These are phyloP conservation scores for Pocillopora damicornis DNA, from an alignment of 64 coral and sea anemone genomes.

Conservation along the genomic window DNA sequence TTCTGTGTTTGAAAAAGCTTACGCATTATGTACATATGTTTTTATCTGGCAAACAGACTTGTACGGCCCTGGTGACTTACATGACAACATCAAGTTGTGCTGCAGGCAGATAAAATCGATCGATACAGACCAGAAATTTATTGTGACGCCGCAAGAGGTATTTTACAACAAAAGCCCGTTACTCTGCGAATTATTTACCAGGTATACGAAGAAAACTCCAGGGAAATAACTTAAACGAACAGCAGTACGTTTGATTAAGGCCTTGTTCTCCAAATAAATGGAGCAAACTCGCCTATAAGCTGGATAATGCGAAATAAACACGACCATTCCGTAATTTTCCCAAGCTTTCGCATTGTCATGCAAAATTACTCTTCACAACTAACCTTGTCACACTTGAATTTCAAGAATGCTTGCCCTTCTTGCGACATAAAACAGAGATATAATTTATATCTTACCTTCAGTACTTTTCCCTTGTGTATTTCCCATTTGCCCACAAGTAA, in stretches of 20 bases:
- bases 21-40: constrained; percentile 28
- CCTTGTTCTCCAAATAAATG: not conserved
- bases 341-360: constrained; percentile 24
- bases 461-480: constrained; percentile 34
- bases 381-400: constrained; percentile 41
- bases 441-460: constrained; percentile 28
- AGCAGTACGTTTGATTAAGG: not conserved
- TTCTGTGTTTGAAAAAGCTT: constrained; percentile 1
- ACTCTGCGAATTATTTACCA: not conserved
- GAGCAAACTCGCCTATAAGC: not conserved
- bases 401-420: constrained; percentile 19
- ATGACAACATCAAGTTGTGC: not conserved
- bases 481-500: not conserved
- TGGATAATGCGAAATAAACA: not conserved
- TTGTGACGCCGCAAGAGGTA: constrained; percentile 3
- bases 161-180: constrained; percentile 21
- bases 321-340: not conserved
- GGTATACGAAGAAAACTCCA: not conserved
- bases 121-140: not conserved
- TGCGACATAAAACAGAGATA: constrained; percentile 1
- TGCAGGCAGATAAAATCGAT: not conserved
- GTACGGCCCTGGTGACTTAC: not conserved
- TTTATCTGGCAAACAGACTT: not conserved
- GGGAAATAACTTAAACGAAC: not conserved
- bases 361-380: constrained; percentile 27